Base-by-base conservation (phyloP, 2,888 invertebrate species). In the Folsomia candida region DNA sequence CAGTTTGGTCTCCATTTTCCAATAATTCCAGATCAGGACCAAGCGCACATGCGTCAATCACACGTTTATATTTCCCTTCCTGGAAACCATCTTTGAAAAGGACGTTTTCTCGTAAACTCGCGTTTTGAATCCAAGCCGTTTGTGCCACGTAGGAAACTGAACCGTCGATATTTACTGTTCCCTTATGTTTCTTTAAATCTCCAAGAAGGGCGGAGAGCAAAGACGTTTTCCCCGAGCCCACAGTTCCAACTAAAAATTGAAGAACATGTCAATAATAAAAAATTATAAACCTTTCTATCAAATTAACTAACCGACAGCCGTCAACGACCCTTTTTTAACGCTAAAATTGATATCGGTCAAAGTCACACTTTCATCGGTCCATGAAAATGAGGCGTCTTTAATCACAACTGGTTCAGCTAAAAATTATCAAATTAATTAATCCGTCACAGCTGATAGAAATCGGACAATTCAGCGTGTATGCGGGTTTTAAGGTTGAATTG, bases 41-140 rank as follows among this genome's bases (percentile, higher is more conserved):
- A 11, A 87, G 81, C 22, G 86, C 85, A 73, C 85, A 85, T 1
- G 83, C 82, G 6, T 82, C 81, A 25, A 85, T 78, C 1, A 83
- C 81, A 51, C 78, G 74, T 14, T 81, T 72, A 71, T 84, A 84
- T 28, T 78, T 76, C n/a, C 68, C 27, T 27, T 82, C 80, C 60
- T 84, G 80, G 51, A 81, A 81, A 1, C 81, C 76, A 72, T 82
- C 82, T 26, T 84, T 84, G 81, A 87, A 87, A 37, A 85, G 78
- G 67, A 87, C 84, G 78, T 87, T 87, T 62, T 86, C 84, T 71
- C 82, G 80, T 9, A 87, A n/a, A n/a, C n/a, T n/a, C n/a, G n/a
- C n/a, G n/a, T n/a, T n/a, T n/a, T n/a, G n/a, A n/a, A n/a, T n/a
- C 87, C 87, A 87, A 0, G 86, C 86, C 78, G 85, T 85, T 80